A percentile compares a stretch with the other conserved stretches of the same genome.
Conservation (phyloP, 2,888 invertebrate species). For the Tanaodytes sp. region DNA sequence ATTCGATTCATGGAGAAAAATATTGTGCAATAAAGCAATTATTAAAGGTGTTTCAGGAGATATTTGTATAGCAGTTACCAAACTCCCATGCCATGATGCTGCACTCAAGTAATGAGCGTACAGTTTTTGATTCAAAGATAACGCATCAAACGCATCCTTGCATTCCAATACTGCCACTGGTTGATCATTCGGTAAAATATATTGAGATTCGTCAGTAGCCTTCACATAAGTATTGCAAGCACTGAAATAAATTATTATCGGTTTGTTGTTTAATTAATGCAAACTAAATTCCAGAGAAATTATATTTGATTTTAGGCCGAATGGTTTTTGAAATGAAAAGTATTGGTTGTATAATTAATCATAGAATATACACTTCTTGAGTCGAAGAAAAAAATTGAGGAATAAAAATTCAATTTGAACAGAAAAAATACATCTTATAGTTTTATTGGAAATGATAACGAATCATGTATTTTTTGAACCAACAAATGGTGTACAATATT, state of each 20-base stretch:
- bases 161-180: slow-evolving; percentile 89
- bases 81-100: slow-evolving; percentile 92
- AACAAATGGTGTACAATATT: no score
- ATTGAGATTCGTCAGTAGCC: slow-evolving; percentile 14
- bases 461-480: no score
- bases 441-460: no score
- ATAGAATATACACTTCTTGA: not conserved
- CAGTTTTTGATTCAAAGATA: slow-evolving; percentile 85
- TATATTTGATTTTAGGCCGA: no score
- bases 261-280: no score
- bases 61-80: slow-evolving; percentile 90
- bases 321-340: no score
- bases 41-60: slow-evolving; percentile 94
- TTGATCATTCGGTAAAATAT: slow-evolving; percentile 76
- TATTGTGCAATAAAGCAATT: slow-evolving; percentile 87
- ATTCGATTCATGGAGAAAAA: slow-evolving; percentile 86
- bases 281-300: no score
- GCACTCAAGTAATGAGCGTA: slow-evolving; percentile 94
- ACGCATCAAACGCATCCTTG: slow-evolving; percentile 85
- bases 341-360: no score
- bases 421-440: no score
- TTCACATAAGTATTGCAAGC: not conserved
- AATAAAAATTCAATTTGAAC: not conserved
- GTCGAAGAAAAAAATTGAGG: not conserved
- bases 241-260: no score